phyloP scores from a whole-genome alignment of 2,888 invertebrate genomes.

The Ormyrus pomaceus region DNA sequence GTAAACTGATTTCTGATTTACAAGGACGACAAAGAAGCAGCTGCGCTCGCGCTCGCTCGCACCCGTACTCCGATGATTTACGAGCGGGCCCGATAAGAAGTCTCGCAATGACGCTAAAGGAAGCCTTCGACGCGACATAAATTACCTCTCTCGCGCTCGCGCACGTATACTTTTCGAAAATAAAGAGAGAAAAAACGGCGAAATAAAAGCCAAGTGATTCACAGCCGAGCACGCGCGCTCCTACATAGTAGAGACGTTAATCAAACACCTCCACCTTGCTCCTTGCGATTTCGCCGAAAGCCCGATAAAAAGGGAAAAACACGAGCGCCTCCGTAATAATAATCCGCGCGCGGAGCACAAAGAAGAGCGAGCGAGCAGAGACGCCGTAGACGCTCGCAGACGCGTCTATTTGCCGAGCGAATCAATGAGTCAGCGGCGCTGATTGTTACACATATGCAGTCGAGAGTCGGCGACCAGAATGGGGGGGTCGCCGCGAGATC shows the following conservation, averaged over 20 bases:
- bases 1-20: slow-evolving; percentile 57
- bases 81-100: slow-evolving; percentile 55
- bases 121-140: slow-evolving; percentile 56
- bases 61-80: slow-evolving; percentile 45
- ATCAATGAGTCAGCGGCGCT: slow-evolving; percentile 68
- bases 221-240: not conserved
- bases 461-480: slow-evolving; percentile 55
- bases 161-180: slow-evolving; percentile 30
- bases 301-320: slow-evolving; percentile 6
- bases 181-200: not conserved
- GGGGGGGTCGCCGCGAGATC: slow-evolving; percentile 1
- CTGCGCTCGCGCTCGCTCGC: slow-evolving; percentile 29
- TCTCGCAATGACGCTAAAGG: slow-evolving; percentile 49
- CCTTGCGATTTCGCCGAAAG: slow-evolving; percentile 14
- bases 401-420: slow-evolving; percentile 62
- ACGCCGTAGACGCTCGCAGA: not conserved
- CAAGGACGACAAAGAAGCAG: slow-evolving; percentile 54
- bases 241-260: not conserved
- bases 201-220: slow-evolving; percentile 26
- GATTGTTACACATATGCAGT: slow-evolving; percentile 64
- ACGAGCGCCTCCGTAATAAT: slow-evolving; percentile 6
- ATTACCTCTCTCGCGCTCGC: slow-evolving; percentile 28
- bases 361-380: slow-evolving; percentile 1
- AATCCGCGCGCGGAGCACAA: not conserved
- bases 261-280: not conserved